Evolutionary conservation across 2,888 invertebrate species (phyloP), one percentile per base, ranked within the genome.

Genomic region (Lathronympha strigana): DNA sequence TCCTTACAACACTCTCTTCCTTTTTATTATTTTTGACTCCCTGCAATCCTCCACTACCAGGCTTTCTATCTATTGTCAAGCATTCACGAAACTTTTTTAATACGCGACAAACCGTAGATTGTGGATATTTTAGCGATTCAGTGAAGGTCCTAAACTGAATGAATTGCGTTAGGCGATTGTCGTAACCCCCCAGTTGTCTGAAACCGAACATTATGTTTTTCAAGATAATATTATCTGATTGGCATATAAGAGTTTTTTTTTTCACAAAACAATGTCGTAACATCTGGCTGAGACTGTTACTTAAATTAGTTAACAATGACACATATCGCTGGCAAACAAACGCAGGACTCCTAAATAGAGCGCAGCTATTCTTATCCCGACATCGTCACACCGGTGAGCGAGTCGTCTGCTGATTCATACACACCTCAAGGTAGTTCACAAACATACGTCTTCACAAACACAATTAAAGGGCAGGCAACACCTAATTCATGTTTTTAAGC

Each of bases 251-350:
- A 33, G 13, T 33, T 3, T 8, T 23, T 25, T 19, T 74, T 75
- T 74, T 73, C 77, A 81, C 75, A 72, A 75, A 71, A 70, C 57
- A 69, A 73, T 90, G 86, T 88, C 86, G 91, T 88, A 92, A 91
- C 84, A 85, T 81, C 90, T 91, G 91, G 92, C 91, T 87, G 82
- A 80, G 81, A 85, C 73, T 80, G 90, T 89, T 88, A 89, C 92
- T 91, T 87, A 90, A 90, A 90, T 91, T 92, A 91, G 91, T 91
- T 91, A 92, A 92, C 92, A 92, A 92, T 92, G 92, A 92, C 92
- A 92, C 92, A 92, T 90, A 86, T 91, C 79, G 86, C 89, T 92
- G 92, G 92, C 91, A 92, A 91, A 91, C 91, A 90, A 88, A 89
- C 89, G 78, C 79, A 83, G 85, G 83, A 86, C 83, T 88, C 86